These are phyloP conservation scores for Littorina saxatilis DNA, from an alignment of 1,140 invertebrate species.

Conservation along the genomic window DNA sequence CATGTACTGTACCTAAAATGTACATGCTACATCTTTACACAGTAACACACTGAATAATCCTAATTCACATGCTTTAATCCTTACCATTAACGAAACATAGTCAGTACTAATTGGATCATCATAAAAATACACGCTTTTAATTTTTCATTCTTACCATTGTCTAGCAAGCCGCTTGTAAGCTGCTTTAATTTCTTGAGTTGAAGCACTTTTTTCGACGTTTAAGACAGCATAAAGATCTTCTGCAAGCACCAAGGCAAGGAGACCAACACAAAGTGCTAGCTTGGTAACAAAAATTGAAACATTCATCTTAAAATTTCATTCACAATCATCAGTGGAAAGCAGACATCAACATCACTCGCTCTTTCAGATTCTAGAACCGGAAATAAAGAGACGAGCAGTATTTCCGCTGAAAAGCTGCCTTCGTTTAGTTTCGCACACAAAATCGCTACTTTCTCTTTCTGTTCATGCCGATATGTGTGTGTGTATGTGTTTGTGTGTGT, in stretches of 20 bases:
- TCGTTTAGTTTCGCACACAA: neutral
- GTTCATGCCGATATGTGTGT: neutral
- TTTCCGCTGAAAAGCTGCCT: neutral
- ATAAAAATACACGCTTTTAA: neutral
- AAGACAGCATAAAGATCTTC: slow-evolving; percentile 88
- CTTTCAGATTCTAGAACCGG: neutral
- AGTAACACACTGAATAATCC: no score
- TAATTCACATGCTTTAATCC: no score
- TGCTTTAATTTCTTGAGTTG: slow-evolving; percentile 87
- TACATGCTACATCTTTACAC: no score
- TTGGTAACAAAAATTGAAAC: neutral
- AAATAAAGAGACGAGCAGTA: neutral
- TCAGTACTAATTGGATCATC: no score
- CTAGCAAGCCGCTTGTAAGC: slow-evolving; percentile 93
- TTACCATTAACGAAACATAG: no score
- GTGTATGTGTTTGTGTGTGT: no score
- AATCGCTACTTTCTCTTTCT: neutral
- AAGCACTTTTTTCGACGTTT: slow-evolving; percentile 85
- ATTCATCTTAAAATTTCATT: neutral
- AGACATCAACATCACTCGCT: neutral
- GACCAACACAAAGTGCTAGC: neutral
- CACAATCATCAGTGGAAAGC: neutral
- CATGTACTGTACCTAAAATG: no score
- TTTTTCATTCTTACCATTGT: slow-evolving; percentile 84
- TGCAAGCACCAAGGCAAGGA: neutral